Evolutionary conservation across 2,888 invertebrate species (phyloP).

Genomic region (Megalurothrips usitatus): DNA sequence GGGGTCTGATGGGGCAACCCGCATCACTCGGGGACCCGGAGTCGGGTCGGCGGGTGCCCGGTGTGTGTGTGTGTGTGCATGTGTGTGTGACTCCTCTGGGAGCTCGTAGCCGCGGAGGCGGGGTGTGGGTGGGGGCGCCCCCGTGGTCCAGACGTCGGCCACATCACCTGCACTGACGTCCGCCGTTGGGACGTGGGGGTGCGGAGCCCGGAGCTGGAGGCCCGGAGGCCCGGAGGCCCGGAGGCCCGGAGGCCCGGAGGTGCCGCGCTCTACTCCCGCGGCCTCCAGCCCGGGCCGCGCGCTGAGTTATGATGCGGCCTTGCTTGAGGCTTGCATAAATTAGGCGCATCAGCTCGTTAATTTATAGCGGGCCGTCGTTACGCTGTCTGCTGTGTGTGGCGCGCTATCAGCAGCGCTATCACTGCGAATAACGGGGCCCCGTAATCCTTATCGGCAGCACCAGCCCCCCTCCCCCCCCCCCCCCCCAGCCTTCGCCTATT

Average conservation of each 20-base stretch:
- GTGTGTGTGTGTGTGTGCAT: not conserved
- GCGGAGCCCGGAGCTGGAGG: not conserved
- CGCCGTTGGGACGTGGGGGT: not conserved
- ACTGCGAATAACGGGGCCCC: not conserved
- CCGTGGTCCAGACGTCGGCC: not conserved
- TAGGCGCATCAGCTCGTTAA: slow-evolving; percentile 19
- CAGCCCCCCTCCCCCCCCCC: not conserved
- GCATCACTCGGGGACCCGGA: not conserved
- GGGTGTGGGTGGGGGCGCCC: not conserved
- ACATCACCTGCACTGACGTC: not conserved
- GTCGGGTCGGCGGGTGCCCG: not conserved
- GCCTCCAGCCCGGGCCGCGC: not conserved
- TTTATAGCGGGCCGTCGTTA: not conserved
- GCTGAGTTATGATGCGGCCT: slow-evolving; percentile 9
- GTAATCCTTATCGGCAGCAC: slow-evolving; percentile 21
- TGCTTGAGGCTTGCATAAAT: slow-evolving; percentile 12
- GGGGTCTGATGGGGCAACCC: slow-evolving; percentile 21
- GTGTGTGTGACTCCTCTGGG: not conserved
- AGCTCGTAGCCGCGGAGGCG: not conserved
- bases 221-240: not conserved
- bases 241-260: not conserved
- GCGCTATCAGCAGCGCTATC: not conserved
- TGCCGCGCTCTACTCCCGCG: not conserved
- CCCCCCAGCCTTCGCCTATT: not conserved
- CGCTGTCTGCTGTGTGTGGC: not conserved